phyloP scores from a whole-genome alignment of 2,113 vertebrate species.

The Tachysurus fulvidraco region DNA sequence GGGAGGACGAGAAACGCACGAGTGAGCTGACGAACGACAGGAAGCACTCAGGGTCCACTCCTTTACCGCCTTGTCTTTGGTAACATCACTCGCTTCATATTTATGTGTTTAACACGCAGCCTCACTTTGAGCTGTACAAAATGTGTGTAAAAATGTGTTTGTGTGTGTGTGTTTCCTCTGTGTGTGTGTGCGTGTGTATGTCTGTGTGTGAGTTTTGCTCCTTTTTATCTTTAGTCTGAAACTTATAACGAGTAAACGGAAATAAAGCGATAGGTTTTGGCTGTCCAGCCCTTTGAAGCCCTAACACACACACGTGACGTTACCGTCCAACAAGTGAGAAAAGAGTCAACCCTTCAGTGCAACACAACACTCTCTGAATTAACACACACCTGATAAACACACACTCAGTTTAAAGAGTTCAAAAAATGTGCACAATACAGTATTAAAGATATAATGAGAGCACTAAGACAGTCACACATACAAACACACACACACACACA shows the following conservation, averaged over 20 bases:
- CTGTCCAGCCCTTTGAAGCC: constrained; percentile 61
- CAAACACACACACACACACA: constrained; percentile 19
- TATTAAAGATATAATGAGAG: neutral
- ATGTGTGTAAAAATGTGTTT: constrained; percentile 73
- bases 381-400: constrained; percentile 48
- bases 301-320: constrained; percentile 85
- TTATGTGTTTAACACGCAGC: constrained; percentile 79
- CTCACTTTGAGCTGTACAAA: constrained; percentile 58
- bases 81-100: constrained; percentile 98
- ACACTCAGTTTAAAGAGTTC: constrained; percentile 24
- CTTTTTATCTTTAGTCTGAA: constrained; percentile 67
- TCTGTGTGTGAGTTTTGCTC: constrained; percentile 73
- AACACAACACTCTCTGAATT: constrained; percentile 55
- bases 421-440: constrained; percentile 5
- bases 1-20: constrained; percentile 74
- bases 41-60: constrained; percentile 99
- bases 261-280: constrained; percentile 35
- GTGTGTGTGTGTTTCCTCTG: neutral
- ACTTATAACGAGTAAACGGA: constrained; percentile 69
- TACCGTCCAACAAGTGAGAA: constrained; percentile 99
- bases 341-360: constrained; percentile 94
- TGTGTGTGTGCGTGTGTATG: constrained; percentile 65
- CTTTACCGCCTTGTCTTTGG: constrained; percentile 99
- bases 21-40: constrained; percentile 90
- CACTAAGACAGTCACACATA: constrained; percentile 21